Percentiles rank a stretch among this genome's conserved stretches.
Conservation (phyloP, 2,888 invertebrate genomes). For the Adineta ricciae region DNA sequence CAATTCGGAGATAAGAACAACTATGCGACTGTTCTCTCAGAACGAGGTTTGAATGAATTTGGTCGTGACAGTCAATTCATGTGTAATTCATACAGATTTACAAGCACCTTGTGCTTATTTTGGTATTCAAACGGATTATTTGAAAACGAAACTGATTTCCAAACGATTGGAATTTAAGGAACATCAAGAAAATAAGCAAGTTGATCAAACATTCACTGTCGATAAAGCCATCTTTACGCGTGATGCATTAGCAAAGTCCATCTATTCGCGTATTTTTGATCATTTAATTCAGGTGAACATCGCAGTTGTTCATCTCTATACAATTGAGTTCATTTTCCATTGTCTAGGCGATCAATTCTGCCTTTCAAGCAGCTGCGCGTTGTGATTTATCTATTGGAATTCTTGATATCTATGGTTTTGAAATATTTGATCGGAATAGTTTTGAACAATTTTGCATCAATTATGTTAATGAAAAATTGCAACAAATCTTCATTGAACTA, state of each 20-base stretch:
- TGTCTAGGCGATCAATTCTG: slow-evolving; percentile 57
- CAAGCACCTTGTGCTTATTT: slow-evolving; percentile 59
- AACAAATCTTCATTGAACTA: slow-evolving; percentile 64
- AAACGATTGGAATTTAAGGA: slow-evolving; percentile 61
- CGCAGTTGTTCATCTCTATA: slow-evolving; percentile 36
- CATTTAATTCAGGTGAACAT: slow-evolving; percentile 54
- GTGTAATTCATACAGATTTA: slow-evolving; percentile 51
- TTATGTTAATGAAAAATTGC: slow-evolving; percentile 63
- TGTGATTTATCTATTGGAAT: slow-evolving; percentile 57
- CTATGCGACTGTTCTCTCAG: slow-evolving; percentile 56
- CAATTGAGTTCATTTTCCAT: slow-evolving; percentile 39
- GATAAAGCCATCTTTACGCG: slow-evolving; percentile 60
- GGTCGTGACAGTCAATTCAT: neutral
- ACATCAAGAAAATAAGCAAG: slow-evolving; percentile 59
- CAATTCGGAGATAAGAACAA: slow-evolving; percentile 56
- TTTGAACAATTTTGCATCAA: slow-evolving; percentile 66
- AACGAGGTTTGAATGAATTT: slow-evolving; percentile 53
- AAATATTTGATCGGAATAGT: slow-evolving; percentile 62
- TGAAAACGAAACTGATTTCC: slow-evolving; percentile 57
- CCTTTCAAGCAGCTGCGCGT: slow-evolving; percentile 55
- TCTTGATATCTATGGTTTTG: slow-evolving; percentile 64
- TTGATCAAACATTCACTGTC: slow-evolving; percentile 59
- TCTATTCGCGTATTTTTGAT: slow-evolving; percentile 60
- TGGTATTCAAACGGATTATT: slow-evolving; percentile 54
- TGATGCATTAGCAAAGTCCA: slow-evolving; percentile 60